Evolutionary conservation across 2,888 invertebrate species (phyloP).

Genomic region (Drosophila siamana): DNA sequence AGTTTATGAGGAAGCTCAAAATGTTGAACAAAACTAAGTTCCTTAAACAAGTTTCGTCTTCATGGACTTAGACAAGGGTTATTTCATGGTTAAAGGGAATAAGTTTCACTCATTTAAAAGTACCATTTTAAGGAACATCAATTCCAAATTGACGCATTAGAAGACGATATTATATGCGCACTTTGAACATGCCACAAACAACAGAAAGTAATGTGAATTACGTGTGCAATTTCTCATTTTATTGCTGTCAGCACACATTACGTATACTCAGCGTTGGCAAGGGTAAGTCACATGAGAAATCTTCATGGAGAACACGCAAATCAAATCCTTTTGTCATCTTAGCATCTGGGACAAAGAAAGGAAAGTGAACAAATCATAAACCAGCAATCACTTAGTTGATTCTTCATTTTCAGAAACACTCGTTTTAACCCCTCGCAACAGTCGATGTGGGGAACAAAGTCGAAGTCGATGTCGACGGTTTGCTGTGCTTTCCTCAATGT

Average conservation of each 20-base stretch:
- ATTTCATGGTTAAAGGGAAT: conserved; percentile 1
- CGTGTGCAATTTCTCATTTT: conserved; percentile 49
- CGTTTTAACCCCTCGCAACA: conserved; percentile 15
- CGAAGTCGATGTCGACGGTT: conserved; percentile 8
- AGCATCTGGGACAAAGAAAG: conserved; percentile 4
- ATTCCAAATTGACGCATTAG: not conserved
- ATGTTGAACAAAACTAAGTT: conserved; percentile 1
- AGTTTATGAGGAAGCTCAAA: conserved; percentile 15
- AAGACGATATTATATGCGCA: conserved; percentile 7
- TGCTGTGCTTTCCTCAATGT: conserved; percentile 31
- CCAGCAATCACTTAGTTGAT: conserved; percentile 43
- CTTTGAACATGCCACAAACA: conserved; percentile 33
- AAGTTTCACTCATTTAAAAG: not conserved
- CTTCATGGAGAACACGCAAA: conserved; percentile 32
- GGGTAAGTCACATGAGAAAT: conserved; percentile 28
- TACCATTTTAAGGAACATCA: not conserved
- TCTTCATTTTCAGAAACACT: not conserved
- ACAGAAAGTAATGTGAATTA: conserved; percentile 33
- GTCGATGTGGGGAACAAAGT: too few species aligned
- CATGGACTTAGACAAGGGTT: not conserved
- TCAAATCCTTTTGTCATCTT: conserved; percentile 38
- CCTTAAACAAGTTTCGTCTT: not conserved
- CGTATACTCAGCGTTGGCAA: conserved; percentile 29
- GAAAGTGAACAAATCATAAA: conserved; percentile 34
- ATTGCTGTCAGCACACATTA: conserved; percentile 21